Conservation (phyloP, 30 jellyfish, hydroid and myxozoan genomes). For the Pelagia noctiluca region DNA sequence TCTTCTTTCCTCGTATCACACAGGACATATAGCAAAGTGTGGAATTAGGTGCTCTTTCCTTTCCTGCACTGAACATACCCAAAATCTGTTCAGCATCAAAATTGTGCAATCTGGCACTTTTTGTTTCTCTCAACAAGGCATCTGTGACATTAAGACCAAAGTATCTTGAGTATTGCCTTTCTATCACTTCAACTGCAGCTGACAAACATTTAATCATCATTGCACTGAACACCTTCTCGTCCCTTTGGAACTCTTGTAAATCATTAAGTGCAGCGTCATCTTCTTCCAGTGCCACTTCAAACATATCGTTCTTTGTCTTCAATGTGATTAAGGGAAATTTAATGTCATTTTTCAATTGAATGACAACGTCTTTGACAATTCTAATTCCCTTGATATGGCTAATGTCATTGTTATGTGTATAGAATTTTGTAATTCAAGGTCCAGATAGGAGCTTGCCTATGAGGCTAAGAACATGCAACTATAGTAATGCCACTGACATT, state of each 20-base stretch:
- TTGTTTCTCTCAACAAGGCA: background rate
- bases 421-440: slow-evolving; percentile 50
- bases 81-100: slow-evolving; percentile 34
- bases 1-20: slow-evolving; percentile 26
- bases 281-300: slow-evolving; percentile 20
- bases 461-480: slow-evolving; percentile 45
- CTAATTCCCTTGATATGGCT: slow-evolving; percentile 8
- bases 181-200: slow-evolving; percentile 4
- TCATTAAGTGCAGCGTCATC: background rate
- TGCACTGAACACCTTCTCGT: background rate
- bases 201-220: slow-evolving; percentile 1
- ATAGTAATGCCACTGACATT: background rate
- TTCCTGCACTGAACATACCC: slow-evolving; percentile 38
- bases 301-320: background rate
- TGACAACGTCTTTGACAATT: slow-evolving; percentile 6
- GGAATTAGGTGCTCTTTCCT: slow-evolving; percentile 28
- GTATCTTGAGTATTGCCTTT: slow-evolving; percentile 14
- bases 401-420: background rate
- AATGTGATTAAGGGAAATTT: slow-evolving; percentile 2
- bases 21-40: slow-evolving; percentile 38
- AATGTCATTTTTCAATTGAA: background rate
- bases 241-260: background rate
- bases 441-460: slow-evolving; percentile 50
- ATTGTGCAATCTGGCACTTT: slow-evolving; percentile 32
- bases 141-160: slow-evolving; percentile 16